Conservation (phyloP, 2,113 vertebrate genomes). For the Diglossa brunneiventris region DNA sequence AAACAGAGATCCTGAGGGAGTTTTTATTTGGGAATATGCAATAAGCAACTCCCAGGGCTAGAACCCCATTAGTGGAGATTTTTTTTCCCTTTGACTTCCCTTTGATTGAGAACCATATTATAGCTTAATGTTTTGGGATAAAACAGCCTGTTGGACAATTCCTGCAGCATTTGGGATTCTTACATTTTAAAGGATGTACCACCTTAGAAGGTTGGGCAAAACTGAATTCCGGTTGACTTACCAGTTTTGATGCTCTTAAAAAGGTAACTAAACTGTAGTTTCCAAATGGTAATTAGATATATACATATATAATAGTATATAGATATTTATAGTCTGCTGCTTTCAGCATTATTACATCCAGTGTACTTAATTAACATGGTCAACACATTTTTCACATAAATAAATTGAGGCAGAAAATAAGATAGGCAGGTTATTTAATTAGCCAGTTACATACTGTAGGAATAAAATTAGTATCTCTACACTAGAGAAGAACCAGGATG, state of each 20-base stretch:
- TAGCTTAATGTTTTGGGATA: background rate
- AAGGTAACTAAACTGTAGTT: background rate
- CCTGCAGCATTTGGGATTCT: background rate
- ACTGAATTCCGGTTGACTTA: background rate
- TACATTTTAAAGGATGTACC: background rate
- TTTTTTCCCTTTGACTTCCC: background rate
- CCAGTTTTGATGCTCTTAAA: background rate
- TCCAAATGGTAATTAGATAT: background rate
- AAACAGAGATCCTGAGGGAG: rapidly evolving
- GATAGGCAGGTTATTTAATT: background rate
- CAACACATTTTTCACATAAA: background rate
- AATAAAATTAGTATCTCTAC: background rate
- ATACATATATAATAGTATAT: no score
- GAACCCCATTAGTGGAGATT: background rate
- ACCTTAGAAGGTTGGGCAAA: background rate
- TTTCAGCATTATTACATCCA: background rate
- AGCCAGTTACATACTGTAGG: background rate
- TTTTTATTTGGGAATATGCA: background rate
- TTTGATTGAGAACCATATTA: rapidly evolving
- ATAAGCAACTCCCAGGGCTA: background rate
- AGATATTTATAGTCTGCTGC: background rate
- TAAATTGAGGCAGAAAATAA: background rate
- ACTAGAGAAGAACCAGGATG: background rate
- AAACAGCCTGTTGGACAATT: background rate
- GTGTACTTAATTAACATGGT: background rate